Percentiles rank a stretch among this genome's conserved stretches.
Conservation (phyloP, 2,797 vertebrate species). For the Halcyon badia region DNA sequence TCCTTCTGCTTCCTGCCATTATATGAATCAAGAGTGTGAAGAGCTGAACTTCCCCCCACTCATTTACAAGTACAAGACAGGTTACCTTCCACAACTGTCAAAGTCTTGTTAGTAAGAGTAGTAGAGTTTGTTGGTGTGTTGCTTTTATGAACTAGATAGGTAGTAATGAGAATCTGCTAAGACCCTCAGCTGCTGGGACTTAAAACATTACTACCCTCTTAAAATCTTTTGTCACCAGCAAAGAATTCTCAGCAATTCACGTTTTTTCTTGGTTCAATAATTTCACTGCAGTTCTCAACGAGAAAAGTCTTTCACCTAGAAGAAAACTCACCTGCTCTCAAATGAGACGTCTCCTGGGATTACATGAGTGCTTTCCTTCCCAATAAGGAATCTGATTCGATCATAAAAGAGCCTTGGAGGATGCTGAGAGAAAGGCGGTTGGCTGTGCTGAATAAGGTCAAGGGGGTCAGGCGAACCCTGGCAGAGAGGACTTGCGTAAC, state of each 20-base stretch:
- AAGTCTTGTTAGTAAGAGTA: neutral
- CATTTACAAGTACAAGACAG: neutral
- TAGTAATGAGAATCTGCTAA: neutral
- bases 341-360: conserved; percentile 92
- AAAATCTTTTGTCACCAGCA: neutral
- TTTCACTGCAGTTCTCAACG: neutral
- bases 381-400: conserved; percentile 92
- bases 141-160: neutral
- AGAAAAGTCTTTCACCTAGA: neutral
- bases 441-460: conserved; percentile 90
- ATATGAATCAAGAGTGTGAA: rapidly evolving
- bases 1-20: neutral
- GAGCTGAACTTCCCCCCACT: neutral
- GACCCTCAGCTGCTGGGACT: neutral
- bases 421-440: conserved; percentile 82
- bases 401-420: conserved; percentile 89
- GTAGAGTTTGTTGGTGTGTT: neutral
- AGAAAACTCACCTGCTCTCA: conserved; percentile 89
- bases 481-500: conserved; percentile 90
- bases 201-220: neutral
- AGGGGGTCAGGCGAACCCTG: conserved; percentile 94
- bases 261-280: neutral
- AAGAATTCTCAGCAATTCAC: neutral
- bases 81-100: neutral
- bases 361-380: conserved; percentile 92